Percentiles rank a stretch among this genome's conserved stretches.
These are phyloP conservation scores for Parazoanthus atlanticus DNA, from an alignment of 92 coral and sea anemone genomes.

Conservation along the genomic window DNA sequence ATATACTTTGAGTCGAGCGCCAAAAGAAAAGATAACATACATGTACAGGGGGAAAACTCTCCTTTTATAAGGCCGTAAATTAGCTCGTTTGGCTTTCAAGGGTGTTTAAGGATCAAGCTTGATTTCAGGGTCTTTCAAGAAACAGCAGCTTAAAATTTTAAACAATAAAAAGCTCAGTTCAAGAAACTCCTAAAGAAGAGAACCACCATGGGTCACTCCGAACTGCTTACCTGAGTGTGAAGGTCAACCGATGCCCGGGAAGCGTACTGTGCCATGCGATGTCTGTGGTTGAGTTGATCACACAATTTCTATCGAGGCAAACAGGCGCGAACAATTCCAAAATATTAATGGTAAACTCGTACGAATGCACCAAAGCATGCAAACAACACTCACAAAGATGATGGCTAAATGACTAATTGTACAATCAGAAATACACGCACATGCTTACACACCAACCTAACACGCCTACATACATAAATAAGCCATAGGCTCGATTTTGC, in stretches of 20 bases:
- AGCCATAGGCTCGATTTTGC: too few relatives aligned
- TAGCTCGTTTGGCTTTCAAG: background rate
- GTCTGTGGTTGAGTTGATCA: constrained; percentile 90
- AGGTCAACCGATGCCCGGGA: constrained; percentile 93
- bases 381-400: background rate
- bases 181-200: background rate
- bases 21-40: background rate
- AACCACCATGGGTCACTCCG: too few relatives aligned
- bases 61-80: background rate
- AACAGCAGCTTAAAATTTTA: background rate
- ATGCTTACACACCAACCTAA: too few relatives aligned
- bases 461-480: too few relatives aligned
- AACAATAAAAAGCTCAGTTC: too few relatives aligned
- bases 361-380: background rate
- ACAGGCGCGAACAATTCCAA: background rate
- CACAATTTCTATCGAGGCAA: constrained; percentile 73
- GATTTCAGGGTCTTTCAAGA: background rate
- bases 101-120: constrained; percentile 2
- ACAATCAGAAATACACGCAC: too few relatives aligned
- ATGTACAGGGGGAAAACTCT: too few relatives aligned
- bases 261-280: constrained; percentile 98
- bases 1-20: background rate
- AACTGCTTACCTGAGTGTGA: constrained; percentile 82
- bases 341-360: background rate
- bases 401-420: too few relatives aligned